Evolutionary conservation across 2,888 invertebrate species (phyloP), one percentile per base, ranked within the genome.

Genomic region (Leptogaster cylindrica): DNA sequence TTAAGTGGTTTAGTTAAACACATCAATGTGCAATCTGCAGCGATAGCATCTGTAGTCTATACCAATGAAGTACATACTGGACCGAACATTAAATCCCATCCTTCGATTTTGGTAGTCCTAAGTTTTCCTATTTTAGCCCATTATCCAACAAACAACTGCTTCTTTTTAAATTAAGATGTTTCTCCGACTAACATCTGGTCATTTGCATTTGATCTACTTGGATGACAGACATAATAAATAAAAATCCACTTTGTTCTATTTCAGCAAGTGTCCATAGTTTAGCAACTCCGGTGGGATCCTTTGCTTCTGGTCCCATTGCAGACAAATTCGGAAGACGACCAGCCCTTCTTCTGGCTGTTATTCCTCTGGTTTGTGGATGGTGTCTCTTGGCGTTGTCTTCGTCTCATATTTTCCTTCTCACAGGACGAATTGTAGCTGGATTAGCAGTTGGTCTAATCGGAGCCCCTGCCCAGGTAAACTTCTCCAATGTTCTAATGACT

Each of bases 251-350:
- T 52, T 55, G 46, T 68, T 50, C 58, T 58, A 36, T 76, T 76
- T 6, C 81, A 91, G 91, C 91, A 2, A 89, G 90, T 73, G 86
- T 91, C 8, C 91, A 91, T 76, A 91, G 91, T 25, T 86, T 90
- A 65, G 90, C 91, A 0, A 90, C 91, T 0, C 91, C 91, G 0
- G 75, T 90, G 0, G 91, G 91, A 1, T 88, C 90, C 0, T 80
- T 91, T 74, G 73, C 89, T 31, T 89, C 90, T 0, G 91, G 90
- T 0, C 85, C 89, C 0, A 78, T 90, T 55, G 87, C 90, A 82
- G 91, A 91, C 73, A 83, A 83, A 36, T 84, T 88, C 73, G 91
- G 91, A 0, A 83, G 91, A 66, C 85, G 86, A 69, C 83, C 86
- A 25, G 86, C 89, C 4, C 78, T 91, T 63, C 86, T 90, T 74